phyloP scores from a whole-genome alignment of 2,113 vertebrate species.

The Tympanuchus pallidicinctus region DNA sequence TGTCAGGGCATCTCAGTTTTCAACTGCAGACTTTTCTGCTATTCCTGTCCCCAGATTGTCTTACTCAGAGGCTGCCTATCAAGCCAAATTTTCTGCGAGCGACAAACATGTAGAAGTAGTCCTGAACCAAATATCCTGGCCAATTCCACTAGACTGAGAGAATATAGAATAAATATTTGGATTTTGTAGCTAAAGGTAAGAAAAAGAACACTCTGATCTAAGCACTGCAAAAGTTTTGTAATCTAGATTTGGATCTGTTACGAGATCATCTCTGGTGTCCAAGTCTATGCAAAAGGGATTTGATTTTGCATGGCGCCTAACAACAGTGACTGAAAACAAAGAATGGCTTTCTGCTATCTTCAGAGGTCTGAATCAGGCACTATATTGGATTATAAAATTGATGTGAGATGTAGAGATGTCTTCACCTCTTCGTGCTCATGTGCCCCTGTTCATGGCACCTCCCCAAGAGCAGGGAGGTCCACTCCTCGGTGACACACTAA shows the following conservation, averaged over 20 bases:
- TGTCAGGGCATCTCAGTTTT: constrained; percentile 13
- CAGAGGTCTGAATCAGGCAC: neutral
- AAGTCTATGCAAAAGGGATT: neutral
- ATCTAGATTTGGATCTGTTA: neutral
- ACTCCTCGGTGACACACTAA: neutral
- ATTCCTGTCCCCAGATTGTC: constrained; percentile 31
- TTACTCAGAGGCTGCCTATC: constrained; percentile 25
- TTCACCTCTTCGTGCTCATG: neutral
- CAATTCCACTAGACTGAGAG: neutral
- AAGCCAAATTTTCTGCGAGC: neutral
- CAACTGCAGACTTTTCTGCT: neutral
- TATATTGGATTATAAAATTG: neutral
- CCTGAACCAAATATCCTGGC: neutral
- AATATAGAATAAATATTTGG: constrained; percentile 2
- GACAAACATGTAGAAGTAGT: constrained; percentile 58
- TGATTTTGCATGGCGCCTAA: neutral
- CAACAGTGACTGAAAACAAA: neutral
- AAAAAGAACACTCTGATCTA: neutral
- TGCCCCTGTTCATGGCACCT: neutral
- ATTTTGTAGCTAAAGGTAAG: neutral
- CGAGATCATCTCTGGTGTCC: neutral
- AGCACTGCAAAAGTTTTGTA: neutral
- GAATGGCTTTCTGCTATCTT: neutral
- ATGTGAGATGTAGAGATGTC: neutral
- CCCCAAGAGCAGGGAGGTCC: neutral